Evolutionary conservation across 2,888 invertebrate genomes (phyloP), one percentile per base, ranked within the genome.

Genomic region (Caenorhabditis sp.): DNA sequence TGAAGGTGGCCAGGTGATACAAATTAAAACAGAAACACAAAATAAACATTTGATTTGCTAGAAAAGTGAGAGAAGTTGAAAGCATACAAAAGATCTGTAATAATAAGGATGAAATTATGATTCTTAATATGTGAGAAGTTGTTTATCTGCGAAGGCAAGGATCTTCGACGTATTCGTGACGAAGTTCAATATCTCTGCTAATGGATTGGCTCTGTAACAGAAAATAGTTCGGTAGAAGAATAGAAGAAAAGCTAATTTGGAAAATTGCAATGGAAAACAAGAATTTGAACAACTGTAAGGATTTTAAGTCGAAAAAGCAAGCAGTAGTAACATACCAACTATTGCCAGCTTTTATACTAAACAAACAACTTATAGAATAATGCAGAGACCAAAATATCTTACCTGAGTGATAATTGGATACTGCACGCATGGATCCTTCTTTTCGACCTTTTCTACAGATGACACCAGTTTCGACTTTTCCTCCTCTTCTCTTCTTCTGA

Each of bases 141-240:
- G 4, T 32, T 80, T 51, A 80, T 28, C 37, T 70, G n/a, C 61
- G 53, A 35, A 76, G 58, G 40, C 81, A 81, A 55, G 81, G 81
- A 61, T 81, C 81, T 40, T 81, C 81, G 22, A 81, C 65, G 32
- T 76, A 76, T 53, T 81, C 76, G 22, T 72, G 72, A 13, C 80
- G 80, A 8, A 60, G 40, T 47, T 74, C 74, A 28, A 80, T 32
- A 2, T 69, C 58, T 64, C 80, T 26, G 35, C 67, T 72, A 55
- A 68, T 44, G n/a, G 72, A 61, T 18, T 79, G 65, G 58, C 44
- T 35, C 76, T 76, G 53, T 32, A 76, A 40, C n/a, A n/a, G 5
- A 62, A 28, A 44, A 6, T 60, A 20, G 22, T 35, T 32, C 4
- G 1, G 9, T 26, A 24, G 11, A 20, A 44, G 15, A 44, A 32